Conservation (phyloP, 2,113 vertebrate genomes). For the Apodemus speciosus region DNA sequence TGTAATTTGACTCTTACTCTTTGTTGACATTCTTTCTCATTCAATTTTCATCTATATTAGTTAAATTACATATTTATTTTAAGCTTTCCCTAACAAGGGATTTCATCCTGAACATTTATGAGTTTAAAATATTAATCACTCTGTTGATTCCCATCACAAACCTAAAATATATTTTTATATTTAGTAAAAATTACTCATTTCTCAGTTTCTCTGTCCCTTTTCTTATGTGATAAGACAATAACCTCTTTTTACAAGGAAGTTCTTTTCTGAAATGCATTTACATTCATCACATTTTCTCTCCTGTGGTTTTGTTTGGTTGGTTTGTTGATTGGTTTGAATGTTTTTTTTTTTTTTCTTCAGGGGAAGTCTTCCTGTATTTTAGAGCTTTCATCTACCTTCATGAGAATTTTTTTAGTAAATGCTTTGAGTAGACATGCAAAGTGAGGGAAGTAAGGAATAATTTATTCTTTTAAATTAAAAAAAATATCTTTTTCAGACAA, state of each 20-base stretch:
- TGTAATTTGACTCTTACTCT: background rate
- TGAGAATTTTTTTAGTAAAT: background rate
- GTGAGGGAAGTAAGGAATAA: background rate
- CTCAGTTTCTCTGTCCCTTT: background rate
- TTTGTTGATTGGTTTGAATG: background rate
- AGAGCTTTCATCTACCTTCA: background rate
- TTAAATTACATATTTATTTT: background rate
- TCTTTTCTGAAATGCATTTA: background rate
- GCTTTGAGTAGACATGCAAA: background rate
- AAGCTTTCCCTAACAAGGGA: background rate
- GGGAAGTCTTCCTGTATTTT: background rate
- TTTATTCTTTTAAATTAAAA: background rate
- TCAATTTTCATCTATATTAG: background rate
- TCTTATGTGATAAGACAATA: background rate
- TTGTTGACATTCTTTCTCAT: background rate
- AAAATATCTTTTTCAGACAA: background rate
- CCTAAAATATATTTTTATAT: background rate
- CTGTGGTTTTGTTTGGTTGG: background rate
- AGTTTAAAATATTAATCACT: background rate
- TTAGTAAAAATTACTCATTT: background rate
- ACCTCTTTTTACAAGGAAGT: background rate
- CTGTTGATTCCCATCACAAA: background rate
- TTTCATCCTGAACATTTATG: background rate
- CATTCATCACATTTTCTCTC: background rate
- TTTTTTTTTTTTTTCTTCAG: background rate